phyloP scores from a whole-genome alignment of 2,888 invertebrate genomes.

The Cantharis rustica region DNA sequence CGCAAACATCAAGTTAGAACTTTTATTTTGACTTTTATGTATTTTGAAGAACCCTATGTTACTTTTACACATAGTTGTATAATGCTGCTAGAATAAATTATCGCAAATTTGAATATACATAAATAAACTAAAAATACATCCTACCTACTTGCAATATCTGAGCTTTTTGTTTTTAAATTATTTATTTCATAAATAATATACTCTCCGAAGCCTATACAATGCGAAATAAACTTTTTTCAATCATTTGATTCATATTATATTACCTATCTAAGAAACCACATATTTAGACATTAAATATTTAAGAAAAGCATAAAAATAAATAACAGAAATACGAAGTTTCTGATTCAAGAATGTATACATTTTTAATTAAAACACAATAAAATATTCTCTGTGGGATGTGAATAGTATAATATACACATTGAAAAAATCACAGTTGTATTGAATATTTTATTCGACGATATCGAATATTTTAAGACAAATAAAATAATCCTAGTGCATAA shows the following conservation, averaged over 20 bases:
- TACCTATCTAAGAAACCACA: neutral
- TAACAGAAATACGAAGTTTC: neutral
- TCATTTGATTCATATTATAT: too few relatives aligned
- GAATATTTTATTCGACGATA: too few relatives aligned
- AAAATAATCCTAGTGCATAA: too few relatives aligned
- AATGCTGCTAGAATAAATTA: conserved; percentile 2
- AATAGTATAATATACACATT: too few relatives aligned
- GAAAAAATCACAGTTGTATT: too few relatives aligned
- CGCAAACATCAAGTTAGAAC: conserved; percentile 18
- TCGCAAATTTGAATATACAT: neutral
- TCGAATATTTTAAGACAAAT: too few relatives aligned
- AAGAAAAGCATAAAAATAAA: neutral
- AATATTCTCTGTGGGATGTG: neutral
- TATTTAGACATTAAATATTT: neutral
- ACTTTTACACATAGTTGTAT: conserved; percentile 18
- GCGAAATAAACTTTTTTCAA: neutral
- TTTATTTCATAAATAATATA: neutral
- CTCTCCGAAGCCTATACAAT: neutral
- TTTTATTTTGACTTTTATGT: conserved; percentile 29
- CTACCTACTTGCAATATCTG: neutral
- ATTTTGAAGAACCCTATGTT: conserved; percentile 22
- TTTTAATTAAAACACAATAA: neutral
- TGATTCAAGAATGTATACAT: neutral
- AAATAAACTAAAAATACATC: neutral
- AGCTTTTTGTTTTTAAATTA: neutral